A percentile compares a stretch with the other conserved stretches of the same genome.
phyloP scores from a whole-genome alignment of 2,113 vertebrate genomes.

The Struthio camelus region DNA sequence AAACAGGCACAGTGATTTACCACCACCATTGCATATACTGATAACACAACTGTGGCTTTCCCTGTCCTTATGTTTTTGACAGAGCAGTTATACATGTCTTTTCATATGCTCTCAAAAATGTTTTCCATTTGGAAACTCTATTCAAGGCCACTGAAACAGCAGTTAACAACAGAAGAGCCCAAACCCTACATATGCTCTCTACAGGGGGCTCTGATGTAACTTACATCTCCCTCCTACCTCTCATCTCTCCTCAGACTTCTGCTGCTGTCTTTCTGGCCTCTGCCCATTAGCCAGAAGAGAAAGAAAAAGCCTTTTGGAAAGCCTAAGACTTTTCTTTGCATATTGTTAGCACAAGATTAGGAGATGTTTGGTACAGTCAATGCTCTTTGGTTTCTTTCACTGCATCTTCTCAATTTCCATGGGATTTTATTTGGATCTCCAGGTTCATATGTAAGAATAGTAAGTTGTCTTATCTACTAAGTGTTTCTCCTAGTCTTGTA shows the following conservation, averaged over 20 bases:
- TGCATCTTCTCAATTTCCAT: accelerated
- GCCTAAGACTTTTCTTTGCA: neutral
- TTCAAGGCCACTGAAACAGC: neutral
- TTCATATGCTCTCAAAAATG: neutral
- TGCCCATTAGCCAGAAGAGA: neutral
- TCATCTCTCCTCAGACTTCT: neutral
- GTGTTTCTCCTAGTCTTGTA: neutral
- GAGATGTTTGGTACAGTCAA: neutral
- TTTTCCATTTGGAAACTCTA: neutral
- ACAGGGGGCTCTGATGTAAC: neutral
- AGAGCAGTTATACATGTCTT: neutral
- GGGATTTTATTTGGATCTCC: neutral
- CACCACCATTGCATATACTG: neutral
- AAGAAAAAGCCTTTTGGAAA: neutral
- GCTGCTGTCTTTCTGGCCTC: neutral
- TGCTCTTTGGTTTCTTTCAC: neutral
- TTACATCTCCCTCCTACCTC: neutral
- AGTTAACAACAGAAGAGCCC: neutral
- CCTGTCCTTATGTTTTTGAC: neutral
- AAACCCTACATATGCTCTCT: neutral
- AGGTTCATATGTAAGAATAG: too few relatives aligned
- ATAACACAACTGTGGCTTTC: neutral
- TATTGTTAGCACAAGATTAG: neutral
- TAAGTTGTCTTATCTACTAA: neutral
- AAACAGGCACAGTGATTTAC: neutral